phyloP scores from a whole-genome alignment of 2,797 vertebrate genomes.

The Luscinia luscinia region DNA sequence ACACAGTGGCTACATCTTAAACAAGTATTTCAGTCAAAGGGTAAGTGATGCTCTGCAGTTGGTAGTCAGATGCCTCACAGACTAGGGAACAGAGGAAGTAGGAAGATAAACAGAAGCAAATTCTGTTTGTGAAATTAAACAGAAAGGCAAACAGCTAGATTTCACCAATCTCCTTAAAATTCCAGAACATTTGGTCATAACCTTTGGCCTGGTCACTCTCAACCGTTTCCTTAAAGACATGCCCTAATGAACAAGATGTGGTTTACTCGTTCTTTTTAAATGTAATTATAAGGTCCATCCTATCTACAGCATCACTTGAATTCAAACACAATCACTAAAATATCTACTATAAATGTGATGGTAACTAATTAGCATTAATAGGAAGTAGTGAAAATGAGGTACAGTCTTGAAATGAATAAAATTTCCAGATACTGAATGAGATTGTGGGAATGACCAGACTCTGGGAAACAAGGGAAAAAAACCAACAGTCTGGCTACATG shows the following conservation, averaged over 20 bases:
- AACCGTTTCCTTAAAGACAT: neutral
- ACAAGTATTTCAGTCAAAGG: neutral
- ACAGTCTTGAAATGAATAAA: neutral
- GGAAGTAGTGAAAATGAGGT: neutral
- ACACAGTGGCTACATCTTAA: neutral
- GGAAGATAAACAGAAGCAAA: neutral
- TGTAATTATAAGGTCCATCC: neutral
- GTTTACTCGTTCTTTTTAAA: neutral
- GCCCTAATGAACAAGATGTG: neutral
- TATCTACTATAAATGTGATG: neutral
- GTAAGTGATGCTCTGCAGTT: neutral
- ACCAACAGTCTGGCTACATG: neutral
- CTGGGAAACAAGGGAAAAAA: constrained; percentile 20
- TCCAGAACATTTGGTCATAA: constrained; percentile 42
- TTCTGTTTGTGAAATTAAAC: neutral
- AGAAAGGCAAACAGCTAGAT: constrained; percentile 1
- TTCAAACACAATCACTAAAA: neutral
- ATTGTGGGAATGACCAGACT: constrained; percentile 24
- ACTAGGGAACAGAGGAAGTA: neutral
- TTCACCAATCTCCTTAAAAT: neutral
- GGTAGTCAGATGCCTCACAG: neutral
- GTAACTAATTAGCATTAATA: neutral
- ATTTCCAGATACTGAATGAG: neutral
- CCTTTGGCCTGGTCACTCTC: constrained; percentile 19
- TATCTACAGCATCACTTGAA: neutral